Percentiles rank a stretch among this genome's conserved stretches.
Conservation (phyloP, 2,888 invertebrate genomes). For the Thymelicus sylvestris region DNA sequence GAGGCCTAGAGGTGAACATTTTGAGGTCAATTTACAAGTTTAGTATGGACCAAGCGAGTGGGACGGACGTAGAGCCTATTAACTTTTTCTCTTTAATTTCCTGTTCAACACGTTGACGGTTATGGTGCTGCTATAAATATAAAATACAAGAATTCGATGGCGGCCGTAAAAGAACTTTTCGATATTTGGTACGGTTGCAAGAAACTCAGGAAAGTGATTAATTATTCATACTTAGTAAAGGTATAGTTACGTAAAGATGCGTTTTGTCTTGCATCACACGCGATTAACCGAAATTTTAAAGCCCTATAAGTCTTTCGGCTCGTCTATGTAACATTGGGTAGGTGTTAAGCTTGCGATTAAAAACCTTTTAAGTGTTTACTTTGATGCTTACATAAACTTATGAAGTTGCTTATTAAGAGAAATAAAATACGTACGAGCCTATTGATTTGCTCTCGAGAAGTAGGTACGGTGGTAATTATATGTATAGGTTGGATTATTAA, state of each 20-base stretch:
- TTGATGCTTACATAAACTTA: slow-evolving; percentile 17
- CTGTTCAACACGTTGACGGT: background rate
- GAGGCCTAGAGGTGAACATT: background rate
- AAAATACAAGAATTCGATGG: slow-evolving; percentile 8
- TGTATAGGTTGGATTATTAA: too few species aligned
- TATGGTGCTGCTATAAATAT: background rate
- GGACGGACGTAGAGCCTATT: slow-evolving; percentile 3
- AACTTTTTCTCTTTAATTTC: slow-evolving; percentile 10
- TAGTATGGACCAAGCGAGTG: background rate
- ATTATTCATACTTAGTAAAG: background rate
- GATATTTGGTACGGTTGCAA: slow-evolving; percentile 5
- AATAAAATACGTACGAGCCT: background rate
- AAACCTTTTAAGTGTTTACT: slow-evolving; percentile 12
- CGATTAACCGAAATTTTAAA: slow-evolving; percentile 13
- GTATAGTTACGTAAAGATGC: slow-evolving; percentile 19
- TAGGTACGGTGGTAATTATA: background rate
- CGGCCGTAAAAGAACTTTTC: slow-evolving; percentile 16
- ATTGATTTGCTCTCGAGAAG: background rate
- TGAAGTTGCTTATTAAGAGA: background rate
- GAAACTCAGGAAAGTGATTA: slow-evolving; percentile 10
- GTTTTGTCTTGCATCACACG: slow-evolving; percentile 16
- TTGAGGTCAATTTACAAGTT: slow-evolving; percentile 8
- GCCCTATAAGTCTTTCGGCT: slow-evolving; percentile 12
- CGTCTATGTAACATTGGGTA: slow-evolving; percentile 3
- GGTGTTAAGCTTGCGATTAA: background rate